These are phyloP conservation scores for Protomyctophum bolini DNA, from an alignment of 2,113 vertebrate species.

Conservation along the genomic window DNA sequence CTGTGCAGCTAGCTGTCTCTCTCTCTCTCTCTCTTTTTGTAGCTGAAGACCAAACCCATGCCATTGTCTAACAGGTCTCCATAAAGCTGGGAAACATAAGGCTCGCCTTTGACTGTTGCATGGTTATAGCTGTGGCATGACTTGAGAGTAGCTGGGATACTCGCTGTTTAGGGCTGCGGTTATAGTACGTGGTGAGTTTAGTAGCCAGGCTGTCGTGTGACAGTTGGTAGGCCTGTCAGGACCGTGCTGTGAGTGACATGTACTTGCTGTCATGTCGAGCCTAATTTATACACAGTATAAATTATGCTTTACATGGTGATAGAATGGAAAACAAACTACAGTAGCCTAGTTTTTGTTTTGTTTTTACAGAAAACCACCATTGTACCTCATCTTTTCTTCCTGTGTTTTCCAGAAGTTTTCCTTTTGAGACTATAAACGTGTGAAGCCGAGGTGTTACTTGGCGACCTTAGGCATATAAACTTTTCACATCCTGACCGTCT, in stretches of 20 bases:
- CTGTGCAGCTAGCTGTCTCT: not conserved
- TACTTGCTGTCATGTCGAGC: too few species aligned
- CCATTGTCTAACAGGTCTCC: slow-evolving; percentile 9
- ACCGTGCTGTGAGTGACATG: too few species aligned
- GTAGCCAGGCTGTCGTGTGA: too few species aligned
- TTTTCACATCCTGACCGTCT: slow-evolving; percentile 12
- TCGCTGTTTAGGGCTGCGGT: too few species aligned
- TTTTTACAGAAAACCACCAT: slow-evolving; percentile 10
- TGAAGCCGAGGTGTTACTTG: slow-evolving; percentile 22
- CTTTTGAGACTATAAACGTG: slow-evolving; percentile 16
- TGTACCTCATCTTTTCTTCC: not conserved
- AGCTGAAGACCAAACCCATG: slow-evolving; percentile 65
- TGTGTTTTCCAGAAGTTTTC: not conserved
- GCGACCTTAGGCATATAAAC: slow-evolving; percentile 17
- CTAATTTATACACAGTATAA: too few species aligned
- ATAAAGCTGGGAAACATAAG: slow-evolving; percentile 6
- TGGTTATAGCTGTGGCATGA: not conserved
- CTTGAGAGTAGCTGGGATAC: too few species aligned
- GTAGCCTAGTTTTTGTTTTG: not conserved
- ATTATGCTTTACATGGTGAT: too few species aligned
- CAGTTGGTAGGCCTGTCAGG: too few species aligned
- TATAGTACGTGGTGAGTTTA: too few species aligned
- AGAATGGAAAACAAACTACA: not conserved
- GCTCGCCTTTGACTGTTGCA: slow-evolving; percentile 20
- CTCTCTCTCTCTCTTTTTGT: slow-evolving; percentile 12